These are phyloP conservation scores for Irena cyanogastra DNA, from an alignment of 2,113 vertebrate genomes.

Conservation along the genomic window DNA sequence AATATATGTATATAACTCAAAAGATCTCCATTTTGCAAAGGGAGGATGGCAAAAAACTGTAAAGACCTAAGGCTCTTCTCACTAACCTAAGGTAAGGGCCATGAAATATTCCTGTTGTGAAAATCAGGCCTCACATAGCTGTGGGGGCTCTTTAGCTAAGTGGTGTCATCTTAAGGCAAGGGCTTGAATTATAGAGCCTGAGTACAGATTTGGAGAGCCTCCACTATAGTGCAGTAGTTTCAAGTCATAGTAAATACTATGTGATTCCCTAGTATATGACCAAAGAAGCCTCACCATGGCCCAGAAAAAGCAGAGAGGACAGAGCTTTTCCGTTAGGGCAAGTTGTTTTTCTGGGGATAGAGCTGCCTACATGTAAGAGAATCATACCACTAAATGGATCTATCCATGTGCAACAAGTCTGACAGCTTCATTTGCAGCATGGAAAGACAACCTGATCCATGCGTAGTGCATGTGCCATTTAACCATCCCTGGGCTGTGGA, in stretches of 20 bases:
- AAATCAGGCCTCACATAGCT: background rate
- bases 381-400: background rate
- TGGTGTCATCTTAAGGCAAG: background rate
- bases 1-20: background rate
- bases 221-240: background rate
- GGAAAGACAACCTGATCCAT: background rate
- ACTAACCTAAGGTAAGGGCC: background rate
- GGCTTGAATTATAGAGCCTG: background rate
- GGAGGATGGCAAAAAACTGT: background rate
- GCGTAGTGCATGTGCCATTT: accelerated
- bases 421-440: accelerated
- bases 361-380: background rate
- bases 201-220: background rate
- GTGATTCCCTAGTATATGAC: background rate
- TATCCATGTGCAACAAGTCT: background rate
- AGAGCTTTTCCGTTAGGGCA: background rate
- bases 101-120: background rate
- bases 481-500: background rate
- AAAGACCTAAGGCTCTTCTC: background rate
- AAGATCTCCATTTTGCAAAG: background rate
- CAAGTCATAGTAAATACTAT: background rate
- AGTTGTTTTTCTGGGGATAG: background rate
- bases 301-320: background rate
- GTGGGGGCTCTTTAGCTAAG: background rate
- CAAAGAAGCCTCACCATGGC: background rate